Conservation (phyloP, 2,797 vertebrate species). For the Tenualosa ilisha region DNA sequence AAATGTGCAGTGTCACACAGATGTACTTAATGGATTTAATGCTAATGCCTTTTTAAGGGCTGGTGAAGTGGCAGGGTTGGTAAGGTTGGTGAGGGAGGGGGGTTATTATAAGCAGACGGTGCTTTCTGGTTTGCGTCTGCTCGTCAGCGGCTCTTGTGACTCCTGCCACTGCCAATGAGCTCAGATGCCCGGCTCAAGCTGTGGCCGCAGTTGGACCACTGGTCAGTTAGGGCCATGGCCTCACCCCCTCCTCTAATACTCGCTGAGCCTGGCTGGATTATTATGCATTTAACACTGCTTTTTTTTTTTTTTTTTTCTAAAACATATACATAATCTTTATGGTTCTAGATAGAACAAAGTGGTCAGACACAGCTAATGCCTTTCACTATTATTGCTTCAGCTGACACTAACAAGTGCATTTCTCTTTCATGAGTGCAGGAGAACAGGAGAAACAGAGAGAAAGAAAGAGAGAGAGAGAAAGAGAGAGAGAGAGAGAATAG, state of each 20-base stretch:
- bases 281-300: not conserved
- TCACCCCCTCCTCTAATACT: conserved; percentile 60
- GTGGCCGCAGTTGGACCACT: conserved; percentile 63
- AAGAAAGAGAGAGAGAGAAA: conserved; percentile 50
- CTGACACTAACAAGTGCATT: not conserved
- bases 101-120: conserved; percentile 44
- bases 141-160: conserved; percentile 58
- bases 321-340: conserved; percentile 61
- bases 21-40: conserved; percentile 48
- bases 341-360: not conserved
- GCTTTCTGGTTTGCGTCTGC: conserved; percentile 35
- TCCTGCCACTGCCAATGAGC: conserved; percentile 60
- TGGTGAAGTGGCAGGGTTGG: not conserved
- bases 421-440: not conserved
- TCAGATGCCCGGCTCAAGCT: conserved; percentile 53
- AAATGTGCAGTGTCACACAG: conserved; percentile 41
- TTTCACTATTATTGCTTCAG: conserved; percentile 25
- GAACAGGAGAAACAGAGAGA: not conserved
- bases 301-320: not conserved
- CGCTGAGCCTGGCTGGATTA: conserved; percentile 1
- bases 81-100: not conserved
- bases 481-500: conserved; percentile 45
- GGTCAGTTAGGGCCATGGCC: conserved; percentile 57
- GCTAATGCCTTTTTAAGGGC: conserved; percentile 49
- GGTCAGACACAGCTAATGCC: conserved; percentile 16